Evolutionary conservation across 1,140 invertebrate species (phyloP).

Genomic region (Polyergus mexicanus): DNA sequence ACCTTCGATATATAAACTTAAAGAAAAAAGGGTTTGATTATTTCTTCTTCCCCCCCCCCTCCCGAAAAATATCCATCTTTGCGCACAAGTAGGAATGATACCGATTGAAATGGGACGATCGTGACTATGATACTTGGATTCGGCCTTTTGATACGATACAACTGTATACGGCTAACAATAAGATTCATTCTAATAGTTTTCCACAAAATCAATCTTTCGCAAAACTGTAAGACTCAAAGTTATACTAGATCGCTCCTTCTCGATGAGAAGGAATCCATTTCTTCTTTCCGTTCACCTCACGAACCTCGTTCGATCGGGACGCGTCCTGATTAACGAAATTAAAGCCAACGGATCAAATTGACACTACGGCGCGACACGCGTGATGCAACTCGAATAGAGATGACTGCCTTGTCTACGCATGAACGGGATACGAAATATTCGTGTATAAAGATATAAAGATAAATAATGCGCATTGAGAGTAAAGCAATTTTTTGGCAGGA

Average conservation of each 20-base stretch:
- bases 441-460: neutral
- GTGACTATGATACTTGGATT: too few relatives aligned
- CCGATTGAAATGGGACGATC: too few relatives aligned
- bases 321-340: slow-evolving; percentile 77
- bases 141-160: too few relatives aligned
- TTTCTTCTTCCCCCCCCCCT: too few relatives aligned
- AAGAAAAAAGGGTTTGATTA: too few relatives aligned
- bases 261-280: slow-evolving; percentile 66
- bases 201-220: too few relatives aligned
- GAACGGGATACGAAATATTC: slow-evolving; percentile 21
- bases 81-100: too few relatives aligned
- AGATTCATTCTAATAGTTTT: too few relatives aligned
- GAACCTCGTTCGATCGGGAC: slow-evolving; percentile 74
- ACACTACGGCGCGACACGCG: slow-evolving; percentile 16
- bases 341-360: slow-evolving; percentile 69
- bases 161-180: too few relatives aligned
- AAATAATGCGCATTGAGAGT: neutral
- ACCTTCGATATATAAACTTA: too few relatives aligned
- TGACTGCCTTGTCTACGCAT: neutral
- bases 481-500: neutral
- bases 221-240: neutral
- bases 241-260: too few relatives aligned
- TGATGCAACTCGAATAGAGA: slow-evolving; percentile 1
- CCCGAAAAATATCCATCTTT: too few relatives aligned
- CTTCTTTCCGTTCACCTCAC: slow-evolving; percentile 73